Conservation (phyloP, 2,113 vertebrate species). For the Cyphomyrus plagiostoma region DNA sequence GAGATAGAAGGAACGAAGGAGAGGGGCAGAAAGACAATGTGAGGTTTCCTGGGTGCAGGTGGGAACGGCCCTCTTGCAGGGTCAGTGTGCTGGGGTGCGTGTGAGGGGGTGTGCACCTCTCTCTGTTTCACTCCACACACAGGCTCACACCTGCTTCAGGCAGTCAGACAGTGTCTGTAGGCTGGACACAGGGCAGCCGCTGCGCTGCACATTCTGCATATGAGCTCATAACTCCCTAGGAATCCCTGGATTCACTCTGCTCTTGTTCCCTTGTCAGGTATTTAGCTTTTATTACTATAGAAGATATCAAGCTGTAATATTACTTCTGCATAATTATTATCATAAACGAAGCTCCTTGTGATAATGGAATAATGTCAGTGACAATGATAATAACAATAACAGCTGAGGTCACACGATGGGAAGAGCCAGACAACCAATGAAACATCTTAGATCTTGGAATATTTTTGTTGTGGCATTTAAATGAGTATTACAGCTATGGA, state of each 20-base stretch:
- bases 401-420: not conserved
- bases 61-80: not conserved
- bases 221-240: not conserved
- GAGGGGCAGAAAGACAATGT: slow-evolving; percentile 6
- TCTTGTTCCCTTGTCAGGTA: not conserved
- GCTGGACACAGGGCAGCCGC: not conserved
- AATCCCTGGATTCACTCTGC: not conserved
- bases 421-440: not conserved
- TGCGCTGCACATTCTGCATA: not conserved
- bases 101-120: not conserved
- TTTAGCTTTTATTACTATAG: not conserved
- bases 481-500: not conserved
- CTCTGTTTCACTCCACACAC: not conserved
- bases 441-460: not conserved
- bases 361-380: not conserved
- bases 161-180: not conserved
- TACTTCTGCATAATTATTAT: not conserved
- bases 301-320: not conserved
- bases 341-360: not conserved
- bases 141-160: not conserved
- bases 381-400: not conserved
- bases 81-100: not conserved
- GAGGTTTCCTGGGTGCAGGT: not conserved
- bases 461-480: not conserved
- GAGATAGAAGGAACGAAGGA: not conserved